Percentiles rank a stretch among this genome's conserved stretches.
These are phyloP conservation scores for Scrobipalpa atriplicella DNA, from an alignment of 2,888 invertebrate species.

Conservation along the genomic window DNA sequence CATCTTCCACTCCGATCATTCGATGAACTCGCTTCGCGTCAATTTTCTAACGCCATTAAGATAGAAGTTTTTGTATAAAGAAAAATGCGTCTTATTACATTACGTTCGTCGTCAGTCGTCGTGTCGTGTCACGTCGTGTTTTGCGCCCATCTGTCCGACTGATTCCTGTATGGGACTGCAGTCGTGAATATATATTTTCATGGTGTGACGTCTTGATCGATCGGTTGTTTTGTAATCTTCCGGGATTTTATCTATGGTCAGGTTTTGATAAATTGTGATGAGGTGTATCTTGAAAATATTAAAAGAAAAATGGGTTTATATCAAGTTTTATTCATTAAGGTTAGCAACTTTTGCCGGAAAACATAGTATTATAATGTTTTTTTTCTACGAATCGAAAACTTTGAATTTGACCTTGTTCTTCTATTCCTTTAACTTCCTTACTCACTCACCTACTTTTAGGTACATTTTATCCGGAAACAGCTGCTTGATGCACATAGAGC, in stretches of 20 bases:
- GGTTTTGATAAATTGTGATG: too few relatives aligned
- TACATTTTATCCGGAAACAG: too few relatives aligned
- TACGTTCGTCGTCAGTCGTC: slow-evolving; percentile 53
- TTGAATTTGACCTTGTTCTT: too few relatives aligned
- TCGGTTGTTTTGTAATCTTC: neutral
- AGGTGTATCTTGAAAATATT: too few relatives aligned
- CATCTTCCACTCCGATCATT: slow-evolving; percentile 36
- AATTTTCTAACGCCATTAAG: slow-evolving; percentile 71
- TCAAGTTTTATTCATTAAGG: too few relatives aligned
- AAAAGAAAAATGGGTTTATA: too few relatives aligned
- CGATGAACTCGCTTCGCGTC: slow-evolving; percentile 53
- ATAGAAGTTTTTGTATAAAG: slow-evolving; percentile 69
- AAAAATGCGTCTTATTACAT: slow-evolving; percentile 80
- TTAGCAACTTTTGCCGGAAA: too few relatives aligned
- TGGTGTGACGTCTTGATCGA: neutral
- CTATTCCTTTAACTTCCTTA: too few relatives aligned
- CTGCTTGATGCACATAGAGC: too few relatives aligned
- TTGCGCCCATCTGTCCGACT: slow-evolving; percentile 19
- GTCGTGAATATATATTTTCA: slow-evolving; percentile 5
- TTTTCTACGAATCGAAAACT: too few relatives aligned
- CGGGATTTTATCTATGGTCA: neutral
- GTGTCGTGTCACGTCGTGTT: slow-evolving; percentile 29
- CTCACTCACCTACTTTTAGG: too few relatives aligned
- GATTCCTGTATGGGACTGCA: neutral
- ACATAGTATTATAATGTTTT: too few relatives aligned